Percentiles rank a stretch among this genome's conserved stretches.
Evolutionary conservation across 2,888 invertebrate genomes (phyloP).

Genomic region (Xylocampa areola): DNA sequence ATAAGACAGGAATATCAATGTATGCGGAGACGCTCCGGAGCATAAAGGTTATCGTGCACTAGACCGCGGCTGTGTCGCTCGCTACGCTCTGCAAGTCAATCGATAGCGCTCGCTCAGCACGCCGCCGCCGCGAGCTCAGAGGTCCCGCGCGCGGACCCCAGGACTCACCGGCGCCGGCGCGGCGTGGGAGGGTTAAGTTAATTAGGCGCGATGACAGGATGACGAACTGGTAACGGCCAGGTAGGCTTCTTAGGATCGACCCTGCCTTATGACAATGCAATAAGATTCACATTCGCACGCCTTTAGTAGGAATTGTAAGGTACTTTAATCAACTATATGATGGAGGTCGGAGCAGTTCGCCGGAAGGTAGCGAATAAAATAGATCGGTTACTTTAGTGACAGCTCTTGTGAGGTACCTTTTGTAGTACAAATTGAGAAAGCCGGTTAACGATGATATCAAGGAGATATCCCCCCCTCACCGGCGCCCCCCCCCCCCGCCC

Average conservation of each 20-base stretch:
- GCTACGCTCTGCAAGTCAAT: neutral
- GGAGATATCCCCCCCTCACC: neutral
- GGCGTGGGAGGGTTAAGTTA: conserved; percentile 21
- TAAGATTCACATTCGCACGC: conserved; percentile 1
- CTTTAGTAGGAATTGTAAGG: conserved; percentile 4
- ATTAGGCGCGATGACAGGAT: conserved; percentile 31
- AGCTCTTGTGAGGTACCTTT: conserved; percentile 14
- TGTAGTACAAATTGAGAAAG: conserved; percentile 21
- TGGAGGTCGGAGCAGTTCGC: conserved; percentile 8
- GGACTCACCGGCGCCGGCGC: neutral
- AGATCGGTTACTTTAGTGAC: conserved; percentile 25
- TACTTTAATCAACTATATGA: conserved; percentile 20
- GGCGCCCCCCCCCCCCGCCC: neutral
- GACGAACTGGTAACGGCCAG: conserved; percentile 22
- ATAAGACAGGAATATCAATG: neutral
- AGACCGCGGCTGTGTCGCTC: neutral
- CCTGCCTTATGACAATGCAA: neutral
- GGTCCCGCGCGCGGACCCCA: neutral
- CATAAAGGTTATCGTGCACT: neutral
- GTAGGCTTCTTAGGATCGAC: neutral
- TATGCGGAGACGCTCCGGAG: neutral
- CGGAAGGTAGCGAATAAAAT: conserved; percentile 24
- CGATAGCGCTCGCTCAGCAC: neutral
- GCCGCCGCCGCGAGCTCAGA: neutral
- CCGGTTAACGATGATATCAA: conserved; percentile 5